Evolutionary conservation across 1,140 invertebrate species (phyloP), one percentile per base, ranked within the genome.

Genomic region (Drosophila funebris): DNA sequence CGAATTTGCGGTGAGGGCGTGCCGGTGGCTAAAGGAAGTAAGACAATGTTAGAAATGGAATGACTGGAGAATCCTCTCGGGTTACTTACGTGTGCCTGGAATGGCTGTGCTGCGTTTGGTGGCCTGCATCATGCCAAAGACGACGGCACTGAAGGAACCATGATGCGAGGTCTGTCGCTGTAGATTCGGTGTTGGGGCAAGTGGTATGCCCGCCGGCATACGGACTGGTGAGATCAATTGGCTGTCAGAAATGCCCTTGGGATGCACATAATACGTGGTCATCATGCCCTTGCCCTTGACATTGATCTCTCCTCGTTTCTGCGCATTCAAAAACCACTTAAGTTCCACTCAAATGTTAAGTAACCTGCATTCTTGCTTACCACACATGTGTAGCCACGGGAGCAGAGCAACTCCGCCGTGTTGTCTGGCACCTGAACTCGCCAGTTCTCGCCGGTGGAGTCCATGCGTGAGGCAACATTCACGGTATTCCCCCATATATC

Each of bases 401-500:
- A 63, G 22, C 74, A 81, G 16, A 91, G 70, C 22, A 89, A 39
- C 92, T 95, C 95, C 4, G 96, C 96, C 0, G 96, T 97, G 50
- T 96, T 95, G 76, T 95, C 95, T 3, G 97, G 96, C 14, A 98
- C 96, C 94, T 98, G 97, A 63, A 98, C 97, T 18, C 95, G 94
- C 64, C 96, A 97, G 93, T 97, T 96, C 18, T 95, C 94, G 0
- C 97, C 97, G 0, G 97, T 98, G 1, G 95, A 96, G 89, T 98
- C 97, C 97, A 98, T 98, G 24, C 97, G 93, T 13, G 97, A 98
- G 3, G 98, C 97, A 83, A 98, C 96, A 92, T 99, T 99, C 0
- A 99, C 98, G 0, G 98, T 98, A 91, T 98, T 94, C 0, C 98
- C 98, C 98, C 98, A 99, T 71, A 99, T 98, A 90, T 99, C 98